phyloP scores from a whole-genome alignment of 2,113 vertebrate species.

The Albula glossodonta region DNA sequence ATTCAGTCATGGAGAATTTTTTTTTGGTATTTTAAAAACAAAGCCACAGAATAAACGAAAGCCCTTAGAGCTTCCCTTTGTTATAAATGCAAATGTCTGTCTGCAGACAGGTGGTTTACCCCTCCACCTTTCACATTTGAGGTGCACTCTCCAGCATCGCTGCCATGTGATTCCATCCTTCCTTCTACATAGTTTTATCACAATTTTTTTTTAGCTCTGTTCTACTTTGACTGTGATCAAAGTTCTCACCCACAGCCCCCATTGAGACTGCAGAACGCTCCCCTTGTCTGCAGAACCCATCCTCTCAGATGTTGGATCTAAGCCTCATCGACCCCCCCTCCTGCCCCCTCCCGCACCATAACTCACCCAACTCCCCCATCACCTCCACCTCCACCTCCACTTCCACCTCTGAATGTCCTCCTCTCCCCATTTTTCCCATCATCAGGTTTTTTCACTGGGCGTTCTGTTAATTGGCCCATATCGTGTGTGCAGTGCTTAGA shows the following conservation, averaged over 20 bases:
- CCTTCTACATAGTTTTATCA: neutral
- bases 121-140: neutral
- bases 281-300: neutral
- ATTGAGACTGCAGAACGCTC: slow-evolving; percentile 36
- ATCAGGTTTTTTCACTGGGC: neutral
- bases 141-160: neutral
- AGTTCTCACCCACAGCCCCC: slow-evolving; percentile 27
- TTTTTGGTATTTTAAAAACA: neutral
- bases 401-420: neutral
- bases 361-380: slow-evolving; percentile 32
- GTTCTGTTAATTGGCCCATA: slow-evolving; percentile 17
- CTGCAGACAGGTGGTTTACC: neutral
- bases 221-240: neutral
- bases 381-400: neutral
- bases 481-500: neutral
- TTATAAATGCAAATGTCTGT: neutral
- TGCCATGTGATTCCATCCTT: neutral
- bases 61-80: neutral
- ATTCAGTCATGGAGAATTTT: neutral
- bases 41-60: neutral
- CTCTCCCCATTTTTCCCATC: neutral
- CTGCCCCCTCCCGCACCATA: slow-evolving; percentile 30
- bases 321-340: neutral
- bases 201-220: neutral
- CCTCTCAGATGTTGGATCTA: slow-evolving; percentile 11